Conservation (phyloP, 2,888 invertebrate species). For the Meta bourneti region DNA sequence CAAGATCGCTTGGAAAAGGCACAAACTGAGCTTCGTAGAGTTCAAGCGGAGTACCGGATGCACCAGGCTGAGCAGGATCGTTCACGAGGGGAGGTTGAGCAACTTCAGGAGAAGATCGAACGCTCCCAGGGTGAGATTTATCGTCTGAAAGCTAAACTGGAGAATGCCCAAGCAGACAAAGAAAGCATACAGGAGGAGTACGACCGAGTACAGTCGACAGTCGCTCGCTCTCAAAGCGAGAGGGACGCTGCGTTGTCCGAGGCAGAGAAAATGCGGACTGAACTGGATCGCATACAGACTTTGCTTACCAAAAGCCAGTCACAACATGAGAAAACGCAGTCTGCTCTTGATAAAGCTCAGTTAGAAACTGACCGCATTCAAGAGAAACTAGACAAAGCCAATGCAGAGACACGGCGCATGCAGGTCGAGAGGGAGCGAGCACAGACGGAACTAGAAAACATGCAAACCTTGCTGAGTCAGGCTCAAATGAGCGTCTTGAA, state of each 20-base stretch:
- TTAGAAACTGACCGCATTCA: constrained; percentile 80
- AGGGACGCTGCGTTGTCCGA: constrained; percentile 87
- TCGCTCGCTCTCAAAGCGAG: constrained; percentile 92
- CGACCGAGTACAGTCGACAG: constrained; percentile 90
- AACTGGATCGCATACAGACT: constrained; percentile 84
- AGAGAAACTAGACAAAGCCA: constrained; percentile 78
- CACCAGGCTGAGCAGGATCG: constrained; percentile 95
- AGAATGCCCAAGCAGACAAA: constrained; percentile 96
- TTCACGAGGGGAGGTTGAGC: constrained; percentile 84
- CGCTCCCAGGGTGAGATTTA: constrained; percentile 97
- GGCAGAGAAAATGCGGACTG: constrained; percentile 78
- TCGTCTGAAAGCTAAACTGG: constrained; percentile 94
- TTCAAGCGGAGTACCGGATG: constrained; percentile 93
- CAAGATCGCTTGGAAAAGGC: constrained; percentile 90
- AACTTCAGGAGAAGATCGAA: constrained; percentile 93
- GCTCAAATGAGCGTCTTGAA: constrained; percentile 91
- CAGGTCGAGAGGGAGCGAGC: constrained; percentile 95
- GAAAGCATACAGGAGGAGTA: constrained; percentile 95
- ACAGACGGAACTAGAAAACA: constrained; percentile 92
- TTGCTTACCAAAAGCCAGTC: constrained; percentile 94
- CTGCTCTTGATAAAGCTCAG: constrained; percentile 93
- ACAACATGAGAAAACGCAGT: constrained; percentile 94
- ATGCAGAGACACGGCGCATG: constrained; percentile 78
- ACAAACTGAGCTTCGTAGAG: constrained; percentile 90
- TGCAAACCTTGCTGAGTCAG: constrained; percentile 93